Conservation (phyloP, 2,797 vertebrate genomes). For the Netta rufina region DNA sequence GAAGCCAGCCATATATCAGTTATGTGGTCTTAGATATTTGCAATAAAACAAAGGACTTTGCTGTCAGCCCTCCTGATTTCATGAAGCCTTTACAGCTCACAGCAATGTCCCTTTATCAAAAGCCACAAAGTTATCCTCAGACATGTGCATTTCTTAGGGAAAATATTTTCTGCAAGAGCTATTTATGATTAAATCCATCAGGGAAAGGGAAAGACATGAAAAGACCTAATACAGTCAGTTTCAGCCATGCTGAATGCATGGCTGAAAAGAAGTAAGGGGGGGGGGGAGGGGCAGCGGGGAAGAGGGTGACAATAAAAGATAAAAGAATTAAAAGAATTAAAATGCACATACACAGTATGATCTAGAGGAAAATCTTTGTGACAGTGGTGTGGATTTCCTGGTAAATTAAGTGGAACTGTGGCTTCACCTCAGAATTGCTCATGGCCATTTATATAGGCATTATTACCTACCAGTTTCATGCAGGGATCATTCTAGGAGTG, state of each 20-base stretch:
- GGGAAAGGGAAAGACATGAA: conserved; percentile 36
- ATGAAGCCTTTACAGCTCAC: conserved; percentile 51
- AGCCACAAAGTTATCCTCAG: conserved; percentile 50
- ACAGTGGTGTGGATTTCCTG: background rate
- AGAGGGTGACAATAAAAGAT: background rate
- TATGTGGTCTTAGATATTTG: conserved; percentile 69
- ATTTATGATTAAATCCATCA: conserved; percentile 67
- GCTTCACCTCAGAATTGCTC: background rate
- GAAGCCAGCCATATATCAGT: conserved; percentile 68
- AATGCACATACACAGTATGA: background rate
- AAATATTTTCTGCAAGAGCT: conserved; percentile 52
- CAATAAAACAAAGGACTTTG: conserved; percentile 66
- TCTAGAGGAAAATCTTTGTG: conserved; percentile 26
- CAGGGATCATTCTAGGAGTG: background rate
- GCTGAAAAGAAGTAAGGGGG: too few species aligned
- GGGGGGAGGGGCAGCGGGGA: too few species aligned
- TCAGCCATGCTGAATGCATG: conserved; percentile 20
- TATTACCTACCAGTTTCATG: conserved; percentile 32
- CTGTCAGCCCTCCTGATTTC: conserved; percentile 55
- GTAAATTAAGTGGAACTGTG: conserved; percentile 46
- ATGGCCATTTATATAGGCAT: conserved; percentile 31
- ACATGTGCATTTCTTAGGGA: conserved; percentile 52
- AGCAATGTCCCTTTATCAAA: conserved; percentile 62
- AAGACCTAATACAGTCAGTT: background rate
- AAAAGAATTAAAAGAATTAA: background rate